Percentiles rank a stretch among this genome's conserved stretches.
Evolutionary conservation across 2,888 invertebrate species (phyloP).

Genomic region (Hypena proboscidalis): DNA sequence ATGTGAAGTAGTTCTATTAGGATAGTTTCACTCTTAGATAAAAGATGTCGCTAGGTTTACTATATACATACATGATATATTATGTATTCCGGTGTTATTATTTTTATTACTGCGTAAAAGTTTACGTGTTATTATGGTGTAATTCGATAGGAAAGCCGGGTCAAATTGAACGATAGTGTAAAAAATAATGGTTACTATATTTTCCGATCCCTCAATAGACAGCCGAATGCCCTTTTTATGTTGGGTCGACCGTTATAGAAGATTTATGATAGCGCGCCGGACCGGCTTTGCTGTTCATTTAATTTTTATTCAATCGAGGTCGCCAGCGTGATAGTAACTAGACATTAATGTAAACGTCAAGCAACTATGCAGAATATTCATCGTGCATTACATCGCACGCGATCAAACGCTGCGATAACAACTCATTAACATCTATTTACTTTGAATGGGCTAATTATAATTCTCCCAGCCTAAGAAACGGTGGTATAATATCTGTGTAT

Average conservation of each 20-base stretch:
- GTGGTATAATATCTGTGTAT: constrained; percentile 41
- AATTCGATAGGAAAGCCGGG: constrained; percentile 9
- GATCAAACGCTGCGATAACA: constrained; percentile 19
- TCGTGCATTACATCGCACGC: constrained; percentile 24
- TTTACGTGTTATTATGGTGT: too few species aligned
- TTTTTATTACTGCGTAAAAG: too few species aligned
- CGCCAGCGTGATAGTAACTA: constrained; percentile 25
- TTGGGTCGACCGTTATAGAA: constrained; percentile 49
- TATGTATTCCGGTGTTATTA: background rate
- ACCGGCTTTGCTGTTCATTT: constrained; percentile 38
- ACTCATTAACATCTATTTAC: constrained; percentile 30
- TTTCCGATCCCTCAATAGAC: constrained; percentile 49
- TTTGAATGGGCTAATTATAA: constrained; percentile 35
- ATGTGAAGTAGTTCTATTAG: background rate
- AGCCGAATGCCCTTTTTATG: constrained; percentile 53
- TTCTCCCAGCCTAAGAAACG: constrained; percentile 36
- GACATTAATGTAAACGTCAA: constrained; percentile 27
- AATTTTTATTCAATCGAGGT: constrained; percentile 44
- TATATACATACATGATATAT: background rate
- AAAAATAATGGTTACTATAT: constrained; percentile 38
- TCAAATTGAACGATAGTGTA: constrained; percentile 22
- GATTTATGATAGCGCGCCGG: constrained; percentile 52
- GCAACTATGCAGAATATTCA: constrained; percentile 28
- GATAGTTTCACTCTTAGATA: constrained; percentile 7
- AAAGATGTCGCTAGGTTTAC: constrained; percentile 35